A percentile compares a stretch with the other conserved stretches of the same genome.
phyloP scores from a whole-genome alignment of 2,797 vertebrate genomes.

The Momotus momota region DNA sequence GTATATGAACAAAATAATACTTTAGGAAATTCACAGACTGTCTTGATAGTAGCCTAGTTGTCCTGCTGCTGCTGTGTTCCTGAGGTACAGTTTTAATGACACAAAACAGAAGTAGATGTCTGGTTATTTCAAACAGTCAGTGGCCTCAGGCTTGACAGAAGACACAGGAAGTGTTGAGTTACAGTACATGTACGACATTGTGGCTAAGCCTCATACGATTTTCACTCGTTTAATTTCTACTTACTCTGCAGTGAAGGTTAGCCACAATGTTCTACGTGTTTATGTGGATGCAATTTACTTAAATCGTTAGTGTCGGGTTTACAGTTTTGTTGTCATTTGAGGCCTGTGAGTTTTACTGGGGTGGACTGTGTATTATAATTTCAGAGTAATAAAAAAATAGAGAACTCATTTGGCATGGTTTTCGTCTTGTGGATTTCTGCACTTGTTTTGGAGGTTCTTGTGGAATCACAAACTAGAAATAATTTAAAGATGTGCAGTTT shows the following conservation, averaged over 20 bases:
- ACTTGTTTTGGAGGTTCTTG: neutral
- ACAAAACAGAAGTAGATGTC: neutral
- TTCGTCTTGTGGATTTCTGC: neutral
- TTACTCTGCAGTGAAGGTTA: neutral
- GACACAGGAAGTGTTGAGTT: neutral
- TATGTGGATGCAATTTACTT: neutral
- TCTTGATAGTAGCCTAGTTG: neutral
- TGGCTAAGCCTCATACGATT: neutral
- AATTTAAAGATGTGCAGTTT: neutral
- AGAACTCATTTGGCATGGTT: neutral
- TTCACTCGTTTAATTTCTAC: neutral
- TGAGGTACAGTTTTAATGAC: neutral
- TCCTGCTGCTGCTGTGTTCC: neutral
- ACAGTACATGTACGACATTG: neutral
- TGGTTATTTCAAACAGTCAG: neutral
- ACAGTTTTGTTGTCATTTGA: neutral
- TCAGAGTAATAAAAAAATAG: neutral
- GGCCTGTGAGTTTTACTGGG: neutral
- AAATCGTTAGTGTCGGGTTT: rapidly evolving
- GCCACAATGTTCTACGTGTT: rapidly evolving
- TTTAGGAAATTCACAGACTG: neutral
- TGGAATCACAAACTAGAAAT: neutral
- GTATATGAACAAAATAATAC: neutral
- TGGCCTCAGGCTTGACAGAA: neutral
- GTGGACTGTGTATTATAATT: neutral